Conservation (phyloP, 2,113 vertebrate species). For the Xenopus borealis region DNA sequence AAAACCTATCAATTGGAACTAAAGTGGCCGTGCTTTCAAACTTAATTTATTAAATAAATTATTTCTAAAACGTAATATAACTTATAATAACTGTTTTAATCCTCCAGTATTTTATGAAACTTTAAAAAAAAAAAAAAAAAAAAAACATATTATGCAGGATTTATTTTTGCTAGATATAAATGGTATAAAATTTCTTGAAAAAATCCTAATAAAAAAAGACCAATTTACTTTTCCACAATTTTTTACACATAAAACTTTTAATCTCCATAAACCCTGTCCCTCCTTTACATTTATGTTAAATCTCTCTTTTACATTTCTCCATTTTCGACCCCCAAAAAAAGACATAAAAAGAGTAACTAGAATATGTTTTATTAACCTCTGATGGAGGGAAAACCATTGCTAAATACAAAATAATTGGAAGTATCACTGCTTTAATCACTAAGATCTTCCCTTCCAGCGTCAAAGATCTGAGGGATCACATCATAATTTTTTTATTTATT, state of each 20-base stretch:
- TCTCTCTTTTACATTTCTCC: not conserved
- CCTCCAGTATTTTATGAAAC: not conserved
- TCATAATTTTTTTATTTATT: not conserved
- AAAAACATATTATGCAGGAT: not conserved
- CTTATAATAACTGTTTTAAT: too few relatives aligned
- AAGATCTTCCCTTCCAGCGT: not conserved
- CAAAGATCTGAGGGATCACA: not conserved
- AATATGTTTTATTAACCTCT: not conserved
- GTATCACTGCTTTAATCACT: not conserved
- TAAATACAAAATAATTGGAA: too few relatives aligned
- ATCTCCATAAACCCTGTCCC: not conserved
- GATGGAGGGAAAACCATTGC: too few relatives aligned
- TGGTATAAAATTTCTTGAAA: too few relatives aligned
- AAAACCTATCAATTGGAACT: not conserved
- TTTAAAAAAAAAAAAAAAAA: too few relatives aligned
- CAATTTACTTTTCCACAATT: not conserved
- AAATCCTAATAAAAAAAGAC: too few relatives aligned
- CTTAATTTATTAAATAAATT: too few relatives aligned
- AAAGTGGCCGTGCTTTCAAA: not conserved
- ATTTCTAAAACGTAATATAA: too few relatives aligned
- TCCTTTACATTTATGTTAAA: not conserved
- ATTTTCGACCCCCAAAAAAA: slow-evolving; percentile 8
- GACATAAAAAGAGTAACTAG: not conserved
- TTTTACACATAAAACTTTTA: not conserved
- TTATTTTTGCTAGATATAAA: too few relatives aligned